These are phyloP conservation scores for Thera obeliscata DNA, from an alignment of 2,888 invertebrate genomes.

Conservation along the genomic window DNA sequence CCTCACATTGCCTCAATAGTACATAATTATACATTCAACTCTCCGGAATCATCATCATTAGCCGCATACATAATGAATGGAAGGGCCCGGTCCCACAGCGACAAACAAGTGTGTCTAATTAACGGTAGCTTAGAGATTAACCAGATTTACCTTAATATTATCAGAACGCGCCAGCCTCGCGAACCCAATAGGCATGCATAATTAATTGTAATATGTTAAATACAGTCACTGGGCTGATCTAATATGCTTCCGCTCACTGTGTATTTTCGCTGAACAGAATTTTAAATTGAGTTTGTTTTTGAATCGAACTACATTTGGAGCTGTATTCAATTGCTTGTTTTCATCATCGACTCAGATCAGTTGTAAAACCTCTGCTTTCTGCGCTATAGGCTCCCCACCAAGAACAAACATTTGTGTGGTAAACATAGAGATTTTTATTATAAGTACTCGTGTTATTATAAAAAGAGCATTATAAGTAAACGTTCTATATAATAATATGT, in stretches of 20 bases:
- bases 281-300: constrained; percentile 29
- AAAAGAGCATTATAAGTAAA: too few species aligned
- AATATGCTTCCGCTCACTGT: constrained; percentile 36
- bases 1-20: not conserved
- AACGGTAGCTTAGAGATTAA: constrained; percentile 46
- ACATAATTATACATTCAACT: constrained; percentile 34
- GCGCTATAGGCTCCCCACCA: too few species aligned
- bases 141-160: constrained; percentile 51
- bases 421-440: too few species aligned
- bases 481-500: too few species aligned
- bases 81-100: constrained; percentile 34
- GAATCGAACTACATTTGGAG: constrained; percentile 1
- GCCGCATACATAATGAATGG: constrained; percentile 46
- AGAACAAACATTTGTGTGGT: too few species aligned
- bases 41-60: constrained; percentile 45
- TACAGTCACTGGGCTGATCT: constrained; percentile 41
- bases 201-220: constrained; percentile 57
- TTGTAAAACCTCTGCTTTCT: too few species aligned
- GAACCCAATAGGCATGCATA: constrained; percentile 57
- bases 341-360: not conserved
- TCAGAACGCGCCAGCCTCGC: constrained; percentile 51
- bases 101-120: constrained; percentile 49
- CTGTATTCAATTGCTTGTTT: not conserved
- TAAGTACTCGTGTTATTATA: too few species aligned
- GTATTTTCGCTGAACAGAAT: constrained; percentile 25